Base-by-base conservation (phyloP, 2,113 vertebrate genomes). In the Silurus asotus region DNA sequence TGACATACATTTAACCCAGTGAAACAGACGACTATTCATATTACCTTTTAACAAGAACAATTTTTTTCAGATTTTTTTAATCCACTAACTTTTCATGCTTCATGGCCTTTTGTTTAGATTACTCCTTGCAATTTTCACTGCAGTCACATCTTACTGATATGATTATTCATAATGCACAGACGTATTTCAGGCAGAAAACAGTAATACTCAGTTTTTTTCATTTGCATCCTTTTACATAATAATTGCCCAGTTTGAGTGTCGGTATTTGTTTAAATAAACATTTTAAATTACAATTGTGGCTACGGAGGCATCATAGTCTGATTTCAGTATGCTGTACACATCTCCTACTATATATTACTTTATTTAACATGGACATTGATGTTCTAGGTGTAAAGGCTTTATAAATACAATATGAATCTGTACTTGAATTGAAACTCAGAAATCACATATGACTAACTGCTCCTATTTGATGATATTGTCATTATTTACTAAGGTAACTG, bases 401-500 rank as follows among this genome's bases (percentile, higher is more conserved):
- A 88, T 75, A 23, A 37, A 87, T 59, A 89, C 77, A 87, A 74
- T 82, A 87, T 92, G 87, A 91, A 86, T 88, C 87, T 87, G 80
- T 78, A 81, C 49, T 84, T 85, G 80, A 87, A 90, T 89, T 88
- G 82, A 93, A 85, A 77, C 89, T 87, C 89, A 83, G 81, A 55
- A 87, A 89, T 89, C 70, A 80, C 91, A 91, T 79, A 88, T 90
- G 91, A 93, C 89, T 93, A 92, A 93, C 90, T 91, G 87, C 91
- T 87, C 88, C 75, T 94, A 90, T 92, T 92, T 88, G 84, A 65
- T 81, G 92, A 88, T 88, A 92, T 90, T 89, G 86, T 90, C 90
- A 92, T 93, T 93, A 89, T 93, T 93, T 91, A 93, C 88, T 89
- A 89, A 92, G 92, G 92, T 85, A 75, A 87, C 81, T 78, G 86